Evolutionary conservation across 2,888 invertebrate genomes (phyloP), one percentile per base, ranked within the genome.

Genomic region (Drosophila eohydei): DNA sequence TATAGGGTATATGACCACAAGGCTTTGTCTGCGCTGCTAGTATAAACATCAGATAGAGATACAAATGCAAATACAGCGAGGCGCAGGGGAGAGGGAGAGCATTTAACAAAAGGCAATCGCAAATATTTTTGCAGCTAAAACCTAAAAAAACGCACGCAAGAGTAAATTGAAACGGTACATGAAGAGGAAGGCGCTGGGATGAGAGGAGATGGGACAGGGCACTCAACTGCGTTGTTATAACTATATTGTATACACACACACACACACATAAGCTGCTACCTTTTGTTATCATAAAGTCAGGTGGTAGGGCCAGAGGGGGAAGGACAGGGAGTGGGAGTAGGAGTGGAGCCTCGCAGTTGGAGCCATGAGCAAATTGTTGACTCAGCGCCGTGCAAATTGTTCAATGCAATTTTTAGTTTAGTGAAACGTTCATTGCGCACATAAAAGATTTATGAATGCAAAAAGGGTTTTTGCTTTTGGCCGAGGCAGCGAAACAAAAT

Each of bases 71-170:
- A 43, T 16, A 54, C 36, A 28, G 48, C 12, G 12, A 3, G 26
- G 26, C 16, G 6, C 0, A 2, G 34, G 44, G 26, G n/a, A 41
- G 34, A 8, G n/a, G 0, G 16, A 16, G 26, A 78, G 63, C 70
- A 80, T 78, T 78, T 80, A 88, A 83, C 88, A 88, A 88, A 88
- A 78, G 81, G 71, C 87, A 84, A 86, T 71, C 70, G 81, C 74
- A 80, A 81, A 81, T 81, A 80, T 80, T 80, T 50, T 80, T 72
- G 75, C 80, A 78, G 70, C 54, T 26, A 54, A 54, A 54, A 63
- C 46, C 64, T 59, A 73, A 70, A 74, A 74, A 78, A 76, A 75
- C 46, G 67, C 73, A 74, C 50, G 32, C 38, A 36, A 58, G 43
- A 51, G 32, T 16, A 51, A 51, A 34, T 32, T 28, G 58, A 57